Conservation (phyloP, 2,888 invertebrate species). For the Epinotia bilunana region DNA sequence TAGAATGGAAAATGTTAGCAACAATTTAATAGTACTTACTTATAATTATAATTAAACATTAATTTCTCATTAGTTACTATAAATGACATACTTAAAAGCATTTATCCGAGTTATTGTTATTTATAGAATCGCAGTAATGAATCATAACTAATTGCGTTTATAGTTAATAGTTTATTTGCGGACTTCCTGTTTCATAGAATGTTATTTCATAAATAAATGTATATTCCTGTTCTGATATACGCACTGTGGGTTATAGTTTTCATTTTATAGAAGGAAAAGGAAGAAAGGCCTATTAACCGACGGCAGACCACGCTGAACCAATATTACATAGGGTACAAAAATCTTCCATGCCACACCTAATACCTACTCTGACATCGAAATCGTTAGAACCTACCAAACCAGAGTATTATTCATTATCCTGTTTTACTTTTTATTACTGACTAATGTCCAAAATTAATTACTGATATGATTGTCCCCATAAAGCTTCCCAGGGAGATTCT, state of each 20-base stretch:
- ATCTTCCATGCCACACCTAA: neutral
- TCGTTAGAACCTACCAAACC: neutral
- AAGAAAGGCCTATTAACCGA: no score
- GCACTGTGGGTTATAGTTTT: neutral
- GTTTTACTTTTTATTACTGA: no score
- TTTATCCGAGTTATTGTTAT: constrained; percentile 9
- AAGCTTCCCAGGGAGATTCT: no score
- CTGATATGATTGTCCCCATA: no score
- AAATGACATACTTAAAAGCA: neutral
- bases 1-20: no score
- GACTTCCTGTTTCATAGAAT: constrained; percentile 20
- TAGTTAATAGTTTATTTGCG: constrained; percentile 15
- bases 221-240: neutral
- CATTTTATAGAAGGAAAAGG: neutral
- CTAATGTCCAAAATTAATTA: no score
- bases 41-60: constrained; percentile 10
- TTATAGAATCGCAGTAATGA: constrained; percentile 14
- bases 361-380: neutral
- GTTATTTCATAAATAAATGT: neutral
- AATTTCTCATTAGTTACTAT: neutral
- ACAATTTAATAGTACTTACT: no score
- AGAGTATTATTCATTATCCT: no score
- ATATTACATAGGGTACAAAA: no score
- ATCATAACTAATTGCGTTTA: constrained; percentile 7
- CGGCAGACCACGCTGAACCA: no score